Base-by-base conservation (phyloP, 2,888 invertebrate genomes). In the Dynastes tityus region DNA sequence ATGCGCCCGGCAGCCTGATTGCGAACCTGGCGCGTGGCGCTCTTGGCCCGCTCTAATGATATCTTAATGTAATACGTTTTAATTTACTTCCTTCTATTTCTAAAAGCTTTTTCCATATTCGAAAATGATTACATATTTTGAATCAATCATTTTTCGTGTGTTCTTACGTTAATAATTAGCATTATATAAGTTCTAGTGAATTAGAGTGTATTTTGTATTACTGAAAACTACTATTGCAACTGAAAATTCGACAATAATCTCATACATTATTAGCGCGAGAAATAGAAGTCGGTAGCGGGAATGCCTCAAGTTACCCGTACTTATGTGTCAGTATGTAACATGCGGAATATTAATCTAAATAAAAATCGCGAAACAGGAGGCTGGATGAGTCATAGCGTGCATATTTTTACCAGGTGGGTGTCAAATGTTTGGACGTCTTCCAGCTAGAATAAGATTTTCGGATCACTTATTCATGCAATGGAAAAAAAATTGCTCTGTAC, bases 361-460 rank as follows among this genome's bases (percentile, higher is more conserved):
- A 70, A 80, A 80, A 61, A 32, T 27, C 27, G 13, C 63, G 65
- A 53, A 67, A 68, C 22, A 68, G 51, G 27, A 32, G 22, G 27
- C 22, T 55, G 81, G 81, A 83, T 85, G 84, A 84, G 82, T 84
- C 84, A 85, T 81, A 83, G 81, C 84, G 84, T 82, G 84, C 82
- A 84, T 85, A 85, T 84, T 84, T 84, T 75, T 75, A 79, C 81
- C 79, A 82, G 83, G 83, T 84, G 84, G 84, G 85, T 61, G 78
- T 78, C 55, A 83, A 81, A 55, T 6, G 22, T 83, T 84, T 84
- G 85, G 84, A 81, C 37, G 16, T 0, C 6, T 58, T 82, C 85
- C 85, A 85, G 80, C 80, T 76, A 63, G 76, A 76, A 61, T 77
- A 76, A 78, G 51, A 68, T 51, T 51, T 68, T 68, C 29, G 51